Conservation (phyloP, 2,888 invertebrate species). For the Cryptosula pallasiana region DNA sequence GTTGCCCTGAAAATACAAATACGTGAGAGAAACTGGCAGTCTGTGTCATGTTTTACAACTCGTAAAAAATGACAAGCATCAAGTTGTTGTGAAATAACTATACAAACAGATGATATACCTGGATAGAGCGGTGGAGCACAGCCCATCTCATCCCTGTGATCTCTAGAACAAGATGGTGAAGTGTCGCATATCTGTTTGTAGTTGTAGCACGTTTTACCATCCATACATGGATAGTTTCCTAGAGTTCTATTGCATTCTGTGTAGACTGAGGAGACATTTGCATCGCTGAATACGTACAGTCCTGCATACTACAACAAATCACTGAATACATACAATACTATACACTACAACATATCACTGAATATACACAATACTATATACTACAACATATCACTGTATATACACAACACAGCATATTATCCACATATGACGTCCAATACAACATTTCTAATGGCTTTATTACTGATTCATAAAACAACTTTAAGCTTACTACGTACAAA, state of each 20-base stretch:
- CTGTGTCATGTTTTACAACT: too few relatives aligned
- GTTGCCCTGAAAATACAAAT: background rate
- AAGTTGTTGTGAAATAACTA: too few relatives aligned
- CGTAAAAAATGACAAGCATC: too few relatives aligned
- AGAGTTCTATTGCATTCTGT: slow-evolving; percentile 39
- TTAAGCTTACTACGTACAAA: too few relatives aligned
- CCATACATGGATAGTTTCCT: slow-evolving; percentile 75
- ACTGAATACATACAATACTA: background rate
- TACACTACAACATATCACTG: too few relatives aligned
- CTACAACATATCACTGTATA: too few relatives aligned
- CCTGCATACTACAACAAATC: slow-evolving; percentile 63
- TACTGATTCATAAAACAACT: too few relatives aligned
- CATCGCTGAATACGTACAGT: slow-evolving; percentile 83
- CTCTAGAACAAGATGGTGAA: slow-evolving; percentile 69
- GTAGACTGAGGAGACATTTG: slow-evolving; percentile 55
- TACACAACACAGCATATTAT: too few relatives aligned
- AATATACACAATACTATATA: too few relatives aligned
- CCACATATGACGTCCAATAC: too few relatives aligned
- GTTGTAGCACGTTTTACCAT: slow-evolving; percentile 66
- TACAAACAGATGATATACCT: too few relatives aligned
- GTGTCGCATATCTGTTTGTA: slow-evolving; percentile 73
- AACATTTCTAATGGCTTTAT: too few relatives aligned
- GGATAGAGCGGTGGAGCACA: slow-evolving; percentile 28
- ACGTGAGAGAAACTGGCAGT: background rate
- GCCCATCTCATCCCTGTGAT: slow-evolving; percentile 51